Evolutionary conservation across 1,140 invertebrate genomes (phyloP), one percentile per base, ranked within the genome.

Genomic region (Gryllus bimaculatus): DNA sequence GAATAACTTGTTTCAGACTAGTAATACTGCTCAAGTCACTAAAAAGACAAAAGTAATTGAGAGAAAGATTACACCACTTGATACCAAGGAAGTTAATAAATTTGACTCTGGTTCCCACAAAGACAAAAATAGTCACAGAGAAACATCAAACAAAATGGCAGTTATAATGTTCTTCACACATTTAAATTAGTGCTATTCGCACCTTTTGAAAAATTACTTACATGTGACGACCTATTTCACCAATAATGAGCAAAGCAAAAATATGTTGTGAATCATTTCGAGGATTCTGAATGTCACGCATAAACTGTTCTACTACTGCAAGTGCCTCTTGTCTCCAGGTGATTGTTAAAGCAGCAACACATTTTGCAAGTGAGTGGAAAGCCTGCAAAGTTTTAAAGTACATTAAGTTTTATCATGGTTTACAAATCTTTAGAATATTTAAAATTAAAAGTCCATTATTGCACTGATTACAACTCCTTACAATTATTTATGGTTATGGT

Each of bases 201-300:
- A 2, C 26, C 5, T 39, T 66, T 13, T 13, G 54, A 18, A 18
- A 66, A 66, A 66, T 13, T 66, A 85, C 92, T 91, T 88, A 96
- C 94, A 97, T 92, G 83, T 97, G 93, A 82, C 95, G 89, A 8
- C 98, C 98, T 82, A 99, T 98, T 90, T 99, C 98, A 13, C 97
- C 98, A 82, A 99, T 93, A 13, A 97, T 94, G 8, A 99, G 87
- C 26, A 99, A 86, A 76, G 95, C 93, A 88, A 99, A 98, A 81
- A 98, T 93, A 81, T 95, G 92, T 81, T 97, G 92, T 3, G 93
- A 91, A 84, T 98, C 96, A 81, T 88, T 89, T 82, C 89, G 85
- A 79, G 90, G 90, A 80, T 89, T 90, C 82, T 94, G 90, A 18
- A 97, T 90, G 84, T 98, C 95, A 77, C 91, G 89, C 54, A 98